Base-by-base conservation (phyloP, 2,888 invertebrate genomes). In the Tinea trinotella region DNA sequence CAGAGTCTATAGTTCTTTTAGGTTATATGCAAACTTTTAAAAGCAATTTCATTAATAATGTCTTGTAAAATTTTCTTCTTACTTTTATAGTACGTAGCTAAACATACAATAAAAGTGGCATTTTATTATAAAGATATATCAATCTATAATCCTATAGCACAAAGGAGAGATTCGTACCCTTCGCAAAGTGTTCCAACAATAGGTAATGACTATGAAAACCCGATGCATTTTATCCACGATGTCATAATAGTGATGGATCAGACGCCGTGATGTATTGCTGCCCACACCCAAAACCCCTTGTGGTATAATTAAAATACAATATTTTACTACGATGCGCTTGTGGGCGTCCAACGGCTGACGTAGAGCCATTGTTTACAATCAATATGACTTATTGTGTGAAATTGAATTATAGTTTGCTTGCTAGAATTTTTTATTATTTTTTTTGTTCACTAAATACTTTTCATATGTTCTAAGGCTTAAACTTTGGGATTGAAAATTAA, bases 171-270 rank as follows among this genome's bases (percentile, higher is more conserved):
- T 30, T 2, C 7, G 2, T 7, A 10, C 35, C 68, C 64, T 64
- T 61, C 60, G 59, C 61, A 64, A 61, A 58, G 59, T 60, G n/a
- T 60, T 58, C 56, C 56, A 63, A 70, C 70, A 71, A 71, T 66
- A 62, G 59, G 57, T 55, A 58, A 56, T 56, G 58, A 58, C 54
- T 56, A 19, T 22, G 20, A 40, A 40, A 40, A 52, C 13, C 17
- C 18, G 46, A 22, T 22, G 53, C 52, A 52, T 24, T 52, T 30
- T 10, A 17, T 17, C 46, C 55, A 61, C 62, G 61, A 62, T 60
- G 55, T 53, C 53, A 53, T 40, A 53, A 53, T 20, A 40, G 50
- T 53, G 53, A 53, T 53, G 36, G 53, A 53, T 53, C 53, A 53
- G 53, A 9, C 22, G 30, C n/a, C 36, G 17, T 20, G 54, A 53